Base-by-base conservation (phyloP, 1,140 invertebrate species). In the Cepaea nemoralis region DNA sequence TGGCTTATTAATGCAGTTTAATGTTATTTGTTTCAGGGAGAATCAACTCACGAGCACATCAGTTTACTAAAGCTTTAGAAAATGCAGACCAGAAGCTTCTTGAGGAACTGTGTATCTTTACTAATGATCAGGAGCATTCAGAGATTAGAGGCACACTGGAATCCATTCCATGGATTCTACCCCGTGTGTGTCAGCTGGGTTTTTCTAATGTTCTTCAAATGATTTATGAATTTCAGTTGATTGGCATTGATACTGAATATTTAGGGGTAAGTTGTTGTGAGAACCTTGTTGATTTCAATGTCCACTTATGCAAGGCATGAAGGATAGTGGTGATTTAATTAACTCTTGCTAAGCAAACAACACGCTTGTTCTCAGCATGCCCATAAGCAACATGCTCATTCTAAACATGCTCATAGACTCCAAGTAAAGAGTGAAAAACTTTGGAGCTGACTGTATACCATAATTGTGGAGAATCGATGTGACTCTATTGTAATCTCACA, bases 161-260 rank as follows among this genome's bases (percentile, higher is more conserved):
- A 16, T 12, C 14, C 5, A 33, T 2, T 37, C 2, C 6, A 33
- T 35, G 33, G 37, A 69, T 69, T n/a, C 31, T 69, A 35, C 31
- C 67, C n/a, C 5, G 67, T 10, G 37, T 69, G 14, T 69, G 67
- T 69, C 6, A 39, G 67, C 67, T 69, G 67, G 67, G 67, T 37
- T 69, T 69, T 35, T 24, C 24, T 6, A 14, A 69, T 37, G 67
- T 39, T 69, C 67, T 69, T 69, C 67, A 39, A 14, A 35, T 14
- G 14, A 37, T 69, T 35, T 14, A 16, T 22, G 67, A 69, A 14
- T 69, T 69, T 37, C 67, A 22, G 8, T 10, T 33, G 31, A 33
- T 69, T 69, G 31, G 35, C 31, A 35, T 69, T 6, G 24, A 69
- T 69, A 35, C 31, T 10, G 67, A 33, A 33, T 69, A 37, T 69